These are phyloP conservation scores for Adela reaumurella DNA, from an alignment of 2,888 invertebrate genomes.

Conservation along the genomic window DNA sequence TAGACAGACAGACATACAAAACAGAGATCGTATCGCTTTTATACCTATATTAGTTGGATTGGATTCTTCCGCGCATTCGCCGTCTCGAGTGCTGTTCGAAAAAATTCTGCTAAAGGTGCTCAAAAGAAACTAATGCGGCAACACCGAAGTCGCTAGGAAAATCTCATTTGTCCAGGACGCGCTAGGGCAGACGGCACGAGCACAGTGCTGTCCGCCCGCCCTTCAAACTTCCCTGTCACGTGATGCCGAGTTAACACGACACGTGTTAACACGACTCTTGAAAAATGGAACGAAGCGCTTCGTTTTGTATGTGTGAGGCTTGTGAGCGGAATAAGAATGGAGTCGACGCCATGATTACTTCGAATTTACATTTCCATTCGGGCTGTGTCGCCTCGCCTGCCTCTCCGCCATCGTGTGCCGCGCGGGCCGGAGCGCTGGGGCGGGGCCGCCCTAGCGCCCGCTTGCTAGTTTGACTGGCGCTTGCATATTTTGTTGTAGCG, in stretches of 20 bases:
- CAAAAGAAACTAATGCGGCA: background rate
- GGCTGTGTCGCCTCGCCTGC: background rate
- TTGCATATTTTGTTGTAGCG: no score
- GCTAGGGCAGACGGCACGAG: slow-evolving; percentile 10
- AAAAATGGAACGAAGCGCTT: slow-evolving; percentile 50
- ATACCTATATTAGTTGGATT: no score
- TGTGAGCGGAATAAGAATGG: background rate
- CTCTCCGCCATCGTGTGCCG: no score
- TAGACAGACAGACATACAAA: no score
- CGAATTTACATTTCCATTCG: background rate
- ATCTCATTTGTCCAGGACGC: slow-evolving; percentile 41
- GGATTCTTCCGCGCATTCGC: slow-evolving; percentile 22
- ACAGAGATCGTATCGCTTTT: no score
- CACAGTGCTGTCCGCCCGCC: slow-evolving; percentile 11
- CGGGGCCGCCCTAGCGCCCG: no score
- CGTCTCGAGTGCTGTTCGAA: slow-evolving; percentile 33
- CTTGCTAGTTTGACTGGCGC: no score
- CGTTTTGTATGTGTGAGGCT: slow-evolving; percentile 20
- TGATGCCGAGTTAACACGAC: slow-evolving; percentile 27
- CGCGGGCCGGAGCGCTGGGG: no score
- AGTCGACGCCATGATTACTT: background rate
- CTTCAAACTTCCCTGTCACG: slow-evolving; percentile 25
- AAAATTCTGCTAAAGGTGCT: slow-evolving; percentile 24
- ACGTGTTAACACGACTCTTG: slow-evolving; percentile 49
- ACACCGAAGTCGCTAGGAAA: slow-evolving; percentile 36